These are phyloP conservation scores for Mechanitis messenoides DNA, from an alignment of 2,888 invertebrate species.

Conservation along the genomic window DNA sequence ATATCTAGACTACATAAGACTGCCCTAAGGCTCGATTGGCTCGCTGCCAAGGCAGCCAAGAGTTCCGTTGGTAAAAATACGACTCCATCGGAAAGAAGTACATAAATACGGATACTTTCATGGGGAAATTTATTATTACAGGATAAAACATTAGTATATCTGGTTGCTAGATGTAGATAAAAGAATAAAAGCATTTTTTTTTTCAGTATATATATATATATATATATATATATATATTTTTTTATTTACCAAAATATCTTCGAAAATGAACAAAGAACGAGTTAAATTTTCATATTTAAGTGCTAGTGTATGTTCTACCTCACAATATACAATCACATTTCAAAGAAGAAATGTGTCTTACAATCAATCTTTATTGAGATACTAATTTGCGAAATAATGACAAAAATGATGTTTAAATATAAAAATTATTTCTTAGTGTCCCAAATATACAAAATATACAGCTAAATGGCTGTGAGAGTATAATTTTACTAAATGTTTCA, in stretches of 20 bases:
- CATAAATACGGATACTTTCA: slow-evolving; percentile 33
- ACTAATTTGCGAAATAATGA: too few relatives aligned
- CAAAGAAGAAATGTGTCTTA: neutral
- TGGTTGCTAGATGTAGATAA: too few relatives aligned
- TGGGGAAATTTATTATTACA: slow-evolving; percentile 15
- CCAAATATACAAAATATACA: too few relatives aligned
- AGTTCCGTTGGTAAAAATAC: slow-evolving; percentile 35
- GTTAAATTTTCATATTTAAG: neutral
- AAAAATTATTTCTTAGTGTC: too few relatives aligned
- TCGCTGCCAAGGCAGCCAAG: slow-evolving; percentile 37
- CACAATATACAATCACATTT: neutral
- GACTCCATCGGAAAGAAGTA: slow-evolving; percentile 40
- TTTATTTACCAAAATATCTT: too few relatives aligned
- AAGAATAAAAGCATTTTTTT: too few relatives aligned
- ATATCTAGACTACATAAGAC: slow-evolving; percentile 43
- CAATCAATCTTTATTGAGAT: neutral
- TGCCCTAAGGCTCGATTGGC: slow-evolving; percentile 47
- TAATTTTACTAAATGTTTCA: too few relatives aligned
- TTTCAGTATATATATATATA: too few relatives aligned
- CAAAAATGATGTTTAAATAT: too few relatives aligned
- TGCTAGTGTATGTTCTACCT: too few relatives aligned
- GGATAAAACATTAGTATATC: neutral
- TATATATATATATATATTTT: too few relatives aligned
- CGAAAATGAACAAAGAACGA: neutral
- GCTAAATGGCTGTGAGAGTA: too few relatives aligned